Percentiles rank a stretch among this genome's conserved stretches.
phyloP scores from a whole-genome alignment of 2,113 vertebrate genomes.

The Capreolus pygargus region DNA sequence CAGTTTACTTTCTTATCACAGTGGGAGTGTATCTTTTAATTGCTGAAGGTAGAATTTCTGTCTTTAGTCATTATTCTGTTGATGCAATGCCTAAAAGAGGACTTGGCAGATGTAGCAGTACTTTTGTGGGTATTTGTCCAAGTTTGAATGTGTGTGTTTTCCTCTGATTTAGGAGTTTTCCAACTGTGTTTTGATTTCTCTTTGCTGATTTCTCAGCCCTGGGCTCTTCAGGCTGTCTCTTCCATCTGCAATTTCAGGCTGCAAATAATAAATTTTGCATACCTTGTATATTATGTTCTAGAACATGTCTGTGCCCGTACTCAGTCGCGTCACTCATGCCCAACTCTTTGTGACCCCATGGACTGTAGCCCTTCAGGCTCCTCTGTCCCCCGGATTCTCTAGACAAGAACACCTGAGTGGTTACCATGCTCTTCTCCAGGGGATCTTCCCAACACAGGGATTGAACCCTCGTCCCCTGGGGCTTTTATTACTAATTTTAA shows the following conservation, averaged over 20 bases:
- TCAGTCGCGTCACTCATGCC: not conserved
- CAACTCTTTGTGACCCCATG: not conserved
- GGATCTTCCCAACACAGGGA: not conserved
- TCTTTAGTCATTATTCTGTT: not conserved
- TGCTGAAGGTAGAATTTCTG: not conserved
- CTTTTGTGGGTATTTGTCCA: not conserved
- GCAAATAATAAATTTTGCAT: not conserved
- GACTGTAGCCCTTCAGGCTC: not conserved
- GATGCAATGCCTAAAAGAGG: not conserved
- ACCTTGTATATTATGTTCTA: not conserved
- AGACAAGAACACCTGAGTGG: not conserved
- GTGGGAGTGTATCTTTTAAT: not conserved
- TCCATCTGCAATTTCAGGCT: fast-evolving
- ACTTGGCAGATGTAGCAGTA: not conserved
- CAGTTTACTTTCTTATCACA: too few species aligned
- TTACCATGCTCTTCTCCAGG: not conserved
- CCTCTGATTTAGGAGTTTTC: not conserved
- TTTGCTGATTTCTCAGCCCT: not conserved
- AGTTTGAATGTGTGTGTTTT: not conserved
- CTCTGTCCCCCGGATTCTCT: fast-evolving
- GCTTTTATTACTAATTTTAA: not conserved
- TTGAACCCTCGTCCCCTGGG: not conserved
- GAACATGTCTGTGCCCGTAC: not conserved
- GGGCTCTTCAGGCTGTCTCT: not conserved
- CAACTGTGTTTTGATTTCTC: not conserved